Percentiles rank a stretch among this genome's conserved stretches.
These are phyloP conservation scores for Aphrophora alni DNA, from an alignment of 2,888 invertebrate species.

Conservation along the genomic window DNA sequence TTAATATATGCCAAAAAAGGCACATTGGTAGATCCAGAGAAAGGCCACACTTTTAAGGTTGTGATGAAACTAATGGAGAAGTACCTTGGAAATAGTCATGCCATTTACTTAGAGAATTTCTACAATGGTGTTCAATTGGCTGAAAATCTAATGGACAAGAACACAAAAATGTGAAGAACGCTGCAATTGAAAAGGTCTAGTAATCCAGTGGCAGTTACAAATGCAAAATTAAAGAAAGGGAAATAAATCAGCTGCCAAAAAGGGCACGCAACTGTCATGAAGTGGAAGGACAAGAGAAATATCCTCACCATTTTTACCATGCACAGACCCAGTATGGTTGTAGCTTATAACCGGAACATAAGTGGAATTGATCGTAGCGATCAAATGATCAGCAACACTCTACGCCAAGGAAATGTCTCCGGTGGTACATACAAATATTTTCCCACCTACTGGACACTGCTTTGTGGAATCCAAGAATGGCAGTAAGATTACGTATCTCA, in stretches of 20 bases:
- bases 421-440: constrained; percentile 28
- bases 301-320: constrained; percentile 28
- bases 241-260: constrained; percentile 29
- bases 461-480: constrained; percentile 17
- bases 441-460: constrained; percentile 24
- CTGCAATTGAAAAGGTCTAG: not conserved
- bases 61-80: constrained; percentile 3
- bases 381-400: constrained; percentile 29
- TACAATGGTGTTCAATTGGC: constrained; percentile 29
- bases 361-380: constrained; percentile 31
- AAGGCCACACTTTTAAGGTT: constrained; percentile 19
- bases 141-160: constrained; percentile 26
- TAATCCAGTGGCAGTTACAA: constrained; percentile 20
- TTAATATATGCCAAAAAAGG: constrained; percentile 12
- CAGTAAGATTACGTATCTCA: constrained; percentile 17
- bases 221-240: constrained; percentile 13
- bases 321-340: constrained; percentile 29
- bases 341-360: constrained; percentile 27
- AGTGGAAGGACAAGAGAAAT: constrained; percentile 22
- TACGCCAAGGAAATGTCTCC: constrained; percentile 24
- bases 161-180: constrained; percentile 22
- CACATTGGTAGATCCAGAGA: constrained; percentile 2
- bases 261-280: constrained; percentile 23
- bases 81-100: not conserved
- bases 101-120: constrained; percentile 24